Percentiles rank a stretch among this genome's conserved stretches.
These are phyloP conservation scores for Lordiphosa andalusiaca DNA, from an alignment of 2,888 invertebrate genomes.

Conservation along the genomic window DNA sequence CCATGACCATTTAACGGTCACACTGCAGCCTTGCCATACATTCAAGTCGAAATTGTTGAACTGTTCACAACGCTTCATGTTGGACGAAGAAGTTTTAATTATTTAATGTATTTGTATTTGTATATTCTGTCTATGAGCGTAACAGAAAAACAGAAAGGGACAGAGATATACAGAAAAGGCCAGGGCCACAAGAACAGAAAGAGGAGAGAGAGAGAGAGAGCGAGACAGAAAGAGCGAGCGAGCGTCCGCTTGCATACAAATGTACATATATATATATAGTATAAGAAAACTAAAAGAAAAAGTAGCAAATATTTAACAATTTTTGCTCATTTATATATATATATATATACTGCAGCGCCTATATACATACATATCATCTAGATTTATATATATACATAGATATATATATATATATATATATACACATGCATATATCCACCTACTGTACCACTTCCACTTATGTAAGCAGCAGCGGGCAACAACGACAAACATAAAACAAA, in stretches of 20 bases:
- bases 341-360: slow-evolving; percentile 17
- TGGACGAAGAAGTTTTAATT: slow-evolving; percentile 71
- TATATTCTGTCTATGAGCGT: slow-evolving; percentile 69
- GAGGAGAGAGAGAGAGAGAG: slow-evolving; percentile 32
- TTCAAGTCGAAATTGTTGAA: slow-evolving; percentile 80
- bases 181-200: slow-evolving; percentile 67
- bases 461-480: slow-evolving; percentile 59
- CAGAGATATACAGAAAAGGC: slow-evolving; percentile 62
- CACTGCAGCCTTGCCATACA: slow-evolving; percentile 41
- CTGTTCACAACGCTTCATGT: slow-evolving; percentile 75
- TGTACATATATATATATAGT: slow-evolving; percentile 38
- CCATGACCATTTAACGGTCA: not conserved
- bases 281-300: slow-evolving; percentile 12
- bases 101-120: slow-evolving; percentile 70
- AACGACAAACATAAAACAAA: slow-evolving; percentile 49
- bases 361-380: slow-evolving; percentile 20
- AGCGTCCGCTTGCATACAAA: slow-evolving; percentile 16
- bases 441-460: slow-evolving; percentile 68
- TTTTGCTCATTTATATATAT: slow-evolving; percentile 26
- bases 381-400: slow-evolving; percentile 32
- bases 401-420: slow-evolving; percentile 42
- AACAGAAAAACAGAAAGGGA: slow-evolving; percentile 52
- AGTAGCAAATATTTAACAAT: slow-evolving; percentile 15
- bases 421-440: slow-evolving; percentile 58
- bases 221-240: slow-evolving; percentile 11